Evolutionary conservation across 2,113 vertebrate species (phyloP), one percentile per base, ranked within the genome.

Genomic region (Ailurus styani): DNA sequence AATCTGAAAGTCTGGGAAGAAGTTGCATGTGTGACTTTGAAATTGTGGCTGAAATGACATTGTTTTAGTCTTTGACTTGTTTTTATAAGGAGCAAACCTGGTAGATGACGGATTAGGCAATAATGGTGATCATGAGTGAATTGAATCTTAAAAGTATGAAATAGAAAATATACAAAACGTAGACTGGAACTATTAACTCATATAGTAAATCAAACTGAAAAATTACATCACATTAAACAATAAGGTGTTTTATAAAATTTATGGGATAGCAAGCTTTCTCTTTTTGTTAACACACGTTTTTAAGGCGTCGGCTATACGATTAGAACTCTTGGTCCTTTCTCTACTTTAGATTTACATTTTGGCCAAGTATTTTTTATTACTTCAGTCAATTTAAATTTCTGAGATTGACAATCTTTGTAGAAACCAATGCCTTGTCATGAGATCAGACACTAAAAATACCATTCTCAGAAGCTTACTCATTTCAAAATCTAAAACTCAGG

Each of bases 301-400:
- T 50, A 73, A 94, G 54, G 62, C 21, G 14, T 94, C 62, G 95
- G 79, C 77, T 84, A 8, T 42, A 47, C 95, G 79, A 96, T 97
- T 86, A 98, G 92, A 96, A 97, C 95, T 96, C 89, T 70, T 37
- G 23, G 82, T 50, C 78, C 89, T 97, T 96, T 89, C 47, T 95
- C 40, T 5, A 1, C 15, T 97, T 96, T 79, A 93, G 64, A 94
- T 91, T 88, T 92, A 25, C 68, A 27, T 96, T 77, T 97, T 98
- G 98, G 96, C 96, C 97, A 98, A 97, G 94, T 57, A 15, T 93
- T 98, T 87, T 98, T 97, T 34, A 97, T 96, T 98, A 94, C 91
- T 98, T 98, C 96, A 97, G 86, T 98, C 98, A 98, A 96, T 97
- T 98, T 98, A 98, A 97, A 98, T 98, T 98, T 98, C 95, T 94